A percentile compares a stretch with the other conserved stretches of the same genome.
Conservation (phyloP, 2,888 invertebrate genomes). For the Sphaerophoria taeniata region DNA sequence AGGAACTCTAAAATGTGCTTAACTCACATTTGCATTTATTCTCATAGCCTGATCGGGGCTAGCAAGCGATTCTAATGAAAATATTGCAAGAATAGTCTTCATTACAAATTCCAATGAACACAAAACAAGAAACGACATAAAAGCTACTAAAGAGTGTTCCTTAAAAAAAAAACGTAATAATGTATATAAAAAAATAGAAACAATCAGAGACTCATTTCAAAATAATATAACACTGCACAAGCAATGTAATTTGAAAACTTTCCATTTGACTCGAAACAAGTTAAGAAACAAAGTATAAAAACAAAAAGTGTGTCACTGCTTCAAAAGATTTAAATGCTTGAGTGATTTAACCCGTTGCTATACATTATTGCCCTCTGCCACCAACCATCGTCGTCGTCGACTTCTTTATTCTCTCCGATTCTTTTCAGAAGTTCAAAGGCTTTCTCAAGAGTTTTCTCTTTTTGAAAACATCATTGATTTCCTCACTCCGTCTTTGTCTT, state of each 20-base stretch:
- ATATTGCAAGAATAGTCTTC: too few species aligned
- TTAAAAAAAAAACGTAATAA: too few species aligned
- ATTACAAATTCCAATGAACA: too few species aligned
- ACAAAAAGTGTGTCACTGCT: slow-evolving; percentile 16
- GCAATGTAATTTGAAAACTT: slow-evolving; percentile 6
- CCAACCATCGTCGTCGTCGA: not conserved
- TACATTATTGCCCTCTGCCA: not conserved
- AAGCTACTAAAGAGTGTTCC: too few species aligned
- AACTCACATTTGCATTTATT: too few species aligned
- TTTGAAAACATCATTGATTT: slow-evolving; percentile 56
- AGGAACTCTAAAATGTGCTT: too few species aligned
- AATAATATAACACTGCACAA: not conserved
- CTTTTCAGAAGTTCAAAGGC: slow-evolving; percentile 51
- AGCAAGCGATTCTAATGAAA: too few species aligned
- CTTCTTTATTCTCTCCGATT: not conserved
- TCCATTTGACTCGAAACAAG: not conserved
- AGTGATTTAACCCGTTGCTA: slow-evolving; percentile 7
- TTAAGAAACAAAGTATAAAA: slow-evolving; percentile 4
- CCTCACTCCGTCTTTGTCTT: slow-evolving; percentile 34
- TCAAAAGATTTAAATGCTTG: slow-evolving; percentile 25
- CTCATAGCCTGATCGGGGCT: too few species aligned
- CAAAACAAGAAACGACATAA: too few species aligned
- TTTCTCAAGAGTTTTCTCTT: slow-evolving; percentile 46
- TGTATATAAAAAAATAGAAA: too few species aligned
- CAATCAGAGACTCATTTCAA: not conserved